Base-by-base conservation (phyloP, 1,140 invertebrate species). In the Ostrea denselamellosa region DNA sequence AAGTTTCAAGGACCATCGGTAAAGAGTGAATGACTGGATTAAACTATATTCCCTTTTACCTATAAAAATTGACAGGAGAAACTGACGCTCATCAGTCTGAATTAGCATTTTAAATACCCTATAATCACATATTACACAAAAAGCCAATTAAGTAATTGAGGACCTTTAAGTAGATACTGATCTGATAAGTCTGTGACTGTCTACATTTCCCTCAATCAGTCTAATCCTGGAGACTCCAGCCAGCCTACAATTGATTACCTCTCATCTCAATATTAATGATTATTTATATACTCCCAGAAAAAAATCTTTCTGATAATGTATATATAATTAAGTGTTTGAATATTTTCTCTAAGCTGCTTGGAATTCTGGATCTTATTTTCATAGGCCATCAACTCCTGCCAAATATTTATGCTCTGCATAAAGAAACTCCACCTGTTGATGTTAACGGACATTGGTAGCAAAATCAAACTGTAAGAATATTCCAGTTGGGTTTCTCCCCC, bases 301-400 rank as follows among this genome's bases (percentile, higher is more conserved):
- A 62, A 25, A 77, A 77, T 77, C 68, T 34, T 12, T 77, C 68
- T 77, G 68, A 77, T 77, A 77, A 77, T 77, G 68, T 77, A 77
- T 25, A 77, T 28, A 77, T 77, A 77, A 77, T 77, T 28, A 34
- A 77, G 68, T 77, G 68, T 77, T 77, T 22, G 68, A 14, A 77
- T 77, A 34, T 77, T 77, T 77, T 77, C 68, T 77, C 68, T 77
- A 17, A 77, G 68, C 68, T 77, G 68, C 68, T 77, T 77, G 68
- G 68, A 77, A 77, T 77, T 77, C 28, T 77, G 25, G 28, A 25
- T 25, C 68, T 77, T 77, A 77, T 77, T 77, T 28, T 77, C 25
- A 12, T 77, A 77, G 68, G 25, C 68, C 28, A 14, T 77, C 68
- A 22, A 28, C 14, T 62, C 3, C 68, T 77, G 68, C 8, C 68